These are phyloP conservation scores for Agrotis segetum DNA, from an alignment of 2,888 invertebrate genomes.

Conservation along the genomic window DNA sequence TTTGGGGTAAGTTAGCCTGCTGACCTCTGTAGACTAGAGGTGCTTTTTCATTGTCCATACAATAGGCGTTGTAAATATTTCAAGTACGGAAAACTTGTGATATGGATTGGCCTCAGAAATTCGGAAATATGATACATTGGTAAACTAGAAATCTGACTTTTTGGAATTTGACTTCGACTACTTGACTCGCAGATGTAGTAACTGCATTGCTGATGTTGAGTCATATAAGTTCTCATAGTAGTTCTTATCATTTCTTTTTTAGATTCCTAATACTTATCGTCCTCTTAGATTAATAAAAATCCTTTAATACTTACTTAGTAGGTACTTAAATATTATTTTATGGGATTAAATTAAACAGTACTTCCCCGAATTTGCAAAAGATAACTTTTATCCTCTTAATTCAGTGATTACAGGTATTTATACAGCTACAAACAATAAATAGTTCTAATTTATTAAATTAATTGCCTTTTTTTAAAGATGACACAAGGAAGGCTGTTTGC, in stretches of 20 bases:
- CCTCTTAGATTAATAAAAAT: constrained; percentile 19
- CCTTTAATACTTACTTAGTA: constrained; percentile 5
- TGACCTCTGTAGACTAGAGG: too few species aligned
- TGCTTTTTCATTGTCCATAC: too few species aligned
- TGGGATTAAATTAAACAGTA: not conserved
- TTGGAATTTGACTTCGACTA: too few species aligned
- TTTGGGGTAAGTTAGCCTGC: too few species aligned
- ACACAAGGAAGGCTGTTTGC: too few species aligned
- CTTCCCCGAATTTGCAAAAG: not conserved
- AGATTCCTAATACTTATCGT: constrained; percentile 12
- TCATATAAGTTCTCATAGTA: not conserved
- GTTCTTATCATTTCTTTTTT: not conserved
- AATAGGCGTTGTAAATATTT: too few species aligned
- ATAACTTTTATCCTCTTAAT: not conserved
- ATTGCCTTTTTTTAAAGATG: too few species aligned
- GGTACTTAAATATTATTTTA: too few species aligned
- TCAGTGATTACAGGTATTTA: too few species aligned
- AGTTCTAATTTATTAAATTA: not conserved
- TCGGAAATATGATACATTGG: too few species aligned
- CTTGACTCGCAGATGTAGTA: too few species aligned
- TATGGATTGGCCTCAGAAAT: not conserved
- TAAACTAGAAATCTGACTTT: not conserved
- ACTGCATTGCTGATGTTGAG: constrained; percentile 5
- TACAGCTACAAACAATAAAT: not conserved
- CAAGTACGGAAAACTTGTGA: too few species aligned